Evolutionary conservation across 2,113 vertebrate species (phyloP).

Genomic region (Nothocercus julius): DNA sequence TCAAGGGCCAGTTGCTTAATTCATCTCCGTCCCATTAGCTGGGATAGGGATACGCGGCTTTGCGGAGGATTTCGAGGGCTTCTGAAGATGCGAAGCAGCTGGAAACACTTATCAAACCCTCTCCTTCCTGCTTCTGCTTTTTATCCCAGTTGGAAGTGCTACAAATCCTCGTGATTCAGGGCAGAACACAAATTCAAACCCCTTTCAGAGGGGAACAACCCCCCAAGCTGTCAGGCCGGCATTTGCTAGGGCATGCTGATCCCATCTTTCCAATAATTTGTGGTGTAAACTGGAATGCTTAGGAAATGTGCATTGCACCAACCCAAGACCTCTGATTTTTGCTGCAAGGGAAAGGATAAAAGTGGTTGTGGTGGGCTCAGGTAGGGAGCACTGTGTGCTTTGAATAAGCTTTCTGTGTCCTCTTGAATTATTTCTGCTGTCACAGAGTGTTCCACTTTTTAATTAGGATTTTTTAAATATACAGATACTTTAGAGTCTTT

Average conservation of each 20-base stretch:
- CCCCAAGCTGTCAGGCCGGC: background rate
- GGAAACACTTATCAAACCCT: background rate
- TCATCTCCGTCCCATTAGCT: background rate
- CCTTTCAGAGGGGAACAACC: background rate
- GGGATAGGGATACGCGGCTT: background rate
- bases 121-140: background rate
- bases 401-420: background rate
- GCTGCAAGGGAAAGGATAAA: background rate
- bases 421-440: conserved; percentile 38
- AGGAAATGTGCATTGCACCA: background rate
- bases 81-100: fast-evolving
- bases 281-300: conserved; percentile 24
- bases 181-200: background rate
- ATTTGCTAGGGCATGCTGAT: background rate
- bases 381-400: background rate
- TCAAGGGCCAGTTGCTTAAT: background rate
- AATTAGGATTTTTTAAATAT: conserved; percentile 21
- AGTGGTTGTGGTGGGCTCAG: background rate
- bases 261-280: background rate
- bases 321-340: background rate
- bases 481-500: conserved; percentile 26
- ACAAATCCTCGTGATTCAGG: background rate
- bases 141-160: background rate
- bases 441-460: conserved; percentile 16
- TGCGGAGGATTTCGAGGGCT: background rate